phyloP scores from a whole-genome alignment of 2,888 invertebrate species.

The Sthenelais limicola region DNA sequence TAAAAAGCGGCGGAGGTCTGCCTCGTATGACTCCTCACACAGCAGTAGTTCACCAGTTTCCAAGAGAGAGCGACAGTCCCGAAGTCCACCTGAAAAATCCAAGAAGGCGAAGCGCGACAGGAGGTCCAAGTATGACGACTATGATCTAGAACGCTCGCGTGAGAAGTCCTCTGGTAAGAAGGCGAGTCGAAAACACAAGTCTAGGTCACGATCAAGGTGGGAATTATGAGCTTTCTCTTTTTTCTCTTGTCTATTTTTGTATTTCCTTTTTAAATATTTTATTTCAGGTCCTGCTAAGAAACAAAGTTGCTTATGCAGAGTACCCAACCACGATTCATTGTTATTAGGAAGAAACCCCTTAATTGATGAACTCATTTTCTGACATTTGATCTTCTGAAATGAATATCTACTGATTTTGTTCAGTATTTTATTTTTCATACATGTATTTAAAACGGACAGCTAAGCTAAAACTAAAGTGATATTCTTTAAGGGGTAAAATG shows the following conservation, averaged over 20 bases:
- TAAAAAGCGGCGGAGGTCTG: constrained; percentile 29
- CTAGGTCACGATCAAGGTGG: constrained; percentile 69
- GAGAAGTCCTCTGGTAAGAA: constrained; percentile 66
- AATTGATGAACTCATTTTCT: no score
- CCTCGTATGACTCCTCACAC: constrained; percentile 5
- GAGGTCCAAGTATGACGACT: constrained; percentile 40
- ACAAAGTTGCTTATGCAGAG: no score
- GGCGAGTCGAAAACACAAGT: constrained; percentile 69
- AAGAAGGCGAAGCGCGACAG: constrained; percentile 23
- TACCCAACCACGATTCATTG: no score
- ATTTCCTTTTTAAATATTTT: constrained; percentile 7
- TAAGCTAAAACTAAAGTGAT: no score
- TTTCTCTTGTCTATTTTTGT: background rate
- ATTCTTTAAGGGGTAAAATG: no score
- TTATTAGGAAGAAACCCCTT: no score
- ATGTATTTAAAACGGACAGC: no score
- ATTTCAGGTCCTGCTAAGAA: no score
- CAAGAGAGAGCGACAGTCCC: constrained; percentile 8
- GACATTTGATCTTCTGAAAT: no score
- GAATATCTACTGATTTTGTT: no score
- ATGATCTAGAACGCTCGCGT: constrained; percentile 53
- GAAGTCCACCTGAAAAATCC: constrained; percentile 11
- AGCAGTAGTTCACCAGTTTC: constrained; percentile 16
- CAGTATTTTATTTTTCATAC: no score
- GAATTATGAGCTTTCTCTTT: constrained; percentile 18